A percentile compares a stretch with the other conserved stretches of the same genome.
Evolutionary conservation across 1,140 invertebrate genomes (phyloP).

Genomic region (Acyrthosiphon pisum): DNA sequence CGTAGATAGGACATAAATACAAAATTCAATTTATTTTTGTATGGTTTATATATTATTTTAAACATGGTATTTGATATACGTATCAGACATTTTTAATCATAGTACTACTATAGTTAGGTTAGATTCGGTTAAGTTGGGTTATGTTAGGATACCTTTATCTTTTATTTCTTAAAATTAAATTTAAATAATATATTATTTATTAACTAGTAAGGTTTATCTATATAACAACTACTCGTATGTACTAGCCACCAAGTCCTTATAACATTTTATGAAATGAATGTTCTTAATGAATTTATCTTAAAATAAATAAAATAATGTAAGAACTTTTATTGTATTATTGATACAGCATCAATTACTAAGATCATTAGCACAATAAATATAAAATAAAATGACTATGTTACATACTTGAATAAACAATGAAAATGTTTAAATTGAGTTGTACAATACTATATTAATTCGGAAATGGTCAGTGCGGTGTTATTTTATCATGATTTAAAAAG

Average conservation of each 20-base stretch:
- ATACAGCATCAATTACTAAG: too few species aligned
- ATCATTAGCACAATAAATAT: too few species aligned
- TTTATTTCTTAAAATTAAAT: not conserved
- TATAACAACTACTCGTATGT: too few species aligned
- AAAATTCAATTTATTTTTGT: too few species aligned
- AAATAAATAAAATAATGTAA: too few species aligned
- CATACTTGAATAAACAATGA: not conserved
- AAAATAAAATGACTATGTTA: not conserved
- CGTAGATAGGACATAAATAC: too few species aligned
- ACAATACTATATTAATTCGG: not conserved
- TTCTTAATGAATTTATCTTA: too few species aligned
- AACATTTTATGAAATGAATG: not conserved
- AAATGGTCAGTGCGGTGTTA: not conserved
- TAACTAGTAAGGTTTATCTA: too few species aligned
- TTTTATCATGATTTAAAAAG: too few species aligned
- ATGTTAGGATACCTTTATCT: not conserved
- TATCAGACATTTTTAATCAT: not conserved
- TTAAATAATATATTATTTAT: too few species aligned
- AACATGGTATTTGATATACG: not conserved
- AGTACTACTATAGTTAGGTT: not conserved
- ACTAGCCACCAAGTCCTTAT: too few species aligned
- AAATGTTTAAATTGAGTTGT: not conserved
- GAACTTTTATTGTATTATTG: too few species aligned
- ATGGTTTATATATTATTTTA: not conserved
- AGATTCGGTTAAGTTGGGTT: not conserved